These are phyloP conservation scores for Apodemus sylvaticus DNA, from an alignment of 2,113 vertebrate genomes.

Conservation along the genomic window DNA sequence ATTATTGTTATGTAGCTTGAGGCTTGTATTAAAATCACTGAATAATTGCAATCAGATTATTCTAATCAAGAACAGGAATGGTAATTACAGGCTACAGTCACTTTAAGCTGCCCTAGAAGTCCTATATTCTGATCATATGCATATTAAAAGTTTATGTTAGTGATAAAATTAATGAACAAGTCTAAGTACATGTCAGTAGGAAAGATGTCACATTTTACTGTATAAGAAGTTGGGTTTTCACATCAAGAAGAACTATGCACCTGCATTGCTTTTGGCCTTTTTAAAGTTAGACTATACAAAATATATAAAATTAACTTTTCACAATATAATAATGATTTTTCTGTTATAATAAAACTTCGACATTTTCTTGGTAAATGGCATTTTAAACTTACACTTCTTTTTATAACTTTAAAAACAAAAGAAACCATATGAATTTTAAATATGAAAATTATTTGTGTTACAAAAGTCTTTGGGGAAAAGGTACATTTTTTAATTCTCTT, in stretches of 20 bases:
- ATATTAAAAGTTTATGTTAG: slow-evolving; percentile 99
- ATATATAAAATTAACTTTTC: background rate
- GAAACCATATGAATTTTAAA: background rate
- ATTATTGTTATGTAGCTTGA: slow-evolving; percentile 99
- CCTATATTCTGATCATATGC: slow-evolving; percentile 93
- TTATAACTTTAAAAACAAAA: slow-evolving; percentile 52
- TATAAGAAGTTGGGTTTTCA: slow-evolving; percentile 77
- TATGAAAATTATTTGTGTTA: background rate
- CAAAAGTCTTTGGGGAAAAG: background rate
- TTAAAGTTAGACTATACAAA: slow-evolving; percentile 60
- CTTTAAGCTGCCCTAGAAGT: slow-evolving; percentile 97
- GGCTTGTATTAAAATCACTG: slow-evolving; percentile 99
- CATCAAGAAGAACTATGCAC: slow-evolving; percentile 74
- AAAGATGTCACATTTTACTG: slow-evolving; percentile 83
- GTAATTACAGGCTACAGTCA: slow-evolving; percentile 99
- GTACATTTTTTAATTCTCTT: background rate
- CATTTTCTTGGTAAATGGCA: slow-evolving; percentile 1
- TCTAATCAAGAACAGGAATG: slow-evolving; percentile 99
- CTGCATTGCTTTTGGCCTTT: slow-evolving; percentile 63
- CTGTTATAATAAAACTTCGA: slow-evolving; percentile 42
- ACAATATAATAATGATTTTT: slow-evolving; percentile 7
- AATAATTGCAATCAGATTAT: slow-evolving; percentile 99
- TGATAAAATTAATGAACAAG: slow-evolving; percentile 99
- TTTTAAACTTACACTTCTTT: background rate
- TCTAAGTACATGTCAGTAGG: slow-evolving; percentile 91